Percentiles rank a stretch among this genome's conserved stretches.
phyloP scores from a whole-genome alignment of 2,113 vertebrate species.

The Eptesicus fuscus region DNA sequence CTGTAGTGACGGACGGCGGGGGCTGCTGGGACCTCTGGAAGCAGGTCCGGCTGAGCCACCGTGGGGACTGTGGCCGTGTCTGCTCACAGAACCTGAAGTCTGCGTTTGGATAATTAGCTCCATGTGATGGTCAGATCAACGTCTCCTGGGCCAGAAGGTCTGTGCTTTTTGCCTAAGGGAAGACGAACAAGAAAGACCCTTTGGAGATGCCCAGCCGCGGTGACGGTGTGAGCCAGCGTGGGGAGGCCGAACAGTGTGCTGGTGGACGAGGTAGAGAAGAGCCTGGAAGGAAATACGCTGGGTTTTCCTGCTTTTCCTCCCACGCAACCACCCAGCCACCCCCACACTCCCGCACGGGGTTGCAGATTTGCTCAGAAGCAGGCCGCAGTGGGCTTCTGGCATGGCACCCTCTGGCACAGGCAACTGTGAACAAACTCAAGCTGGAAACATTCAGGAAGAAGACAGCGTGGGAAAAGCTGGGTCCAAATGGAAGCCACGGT shows the following conservation, averaged over 20 bases:
- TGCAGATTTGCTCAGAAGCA: not conserved
- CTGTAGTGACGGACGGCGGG: not conserved
- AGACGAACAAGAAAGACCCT: not conserved
- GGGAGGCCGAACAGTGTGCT: not conserved
- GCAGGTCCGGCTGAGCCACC: not conserved
- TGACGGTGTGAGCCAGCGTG: not conserved
- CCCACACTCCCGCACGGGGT: not conserved
- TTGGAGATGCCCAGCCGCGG: not conserved
- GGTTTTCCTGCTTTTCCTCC: not conserved
- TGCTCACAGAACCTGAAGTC: not conserved
- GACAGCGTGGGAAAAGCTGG: not conserved
- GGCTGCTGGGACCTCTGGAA: not conserved
- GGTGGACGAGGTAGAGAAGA: not conserved
- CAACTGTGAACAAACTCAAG: not conserved
- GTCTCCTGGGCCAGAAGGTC: not conserved
- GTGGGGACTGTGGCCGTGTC: not conserved
- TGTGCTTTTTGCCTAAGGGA: not conserved
- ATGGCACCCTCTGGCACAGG: not conserved
- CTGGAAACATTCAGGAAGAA: not conserved
- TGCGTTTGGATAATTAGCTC: slow-evolving; percentile 14
- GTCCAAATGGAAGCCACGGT: not conserved
- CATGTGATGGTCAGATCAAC: not conserved
- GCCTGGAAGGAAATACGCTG: not conserved
- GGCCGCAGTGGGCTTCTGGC: not conserved
- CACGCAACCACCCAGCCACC: not conserved